phyloP scores from a whole-genome alignment of 2,797 vertebrate genomes.

The Typhlichthys subterraneus region DNA sequence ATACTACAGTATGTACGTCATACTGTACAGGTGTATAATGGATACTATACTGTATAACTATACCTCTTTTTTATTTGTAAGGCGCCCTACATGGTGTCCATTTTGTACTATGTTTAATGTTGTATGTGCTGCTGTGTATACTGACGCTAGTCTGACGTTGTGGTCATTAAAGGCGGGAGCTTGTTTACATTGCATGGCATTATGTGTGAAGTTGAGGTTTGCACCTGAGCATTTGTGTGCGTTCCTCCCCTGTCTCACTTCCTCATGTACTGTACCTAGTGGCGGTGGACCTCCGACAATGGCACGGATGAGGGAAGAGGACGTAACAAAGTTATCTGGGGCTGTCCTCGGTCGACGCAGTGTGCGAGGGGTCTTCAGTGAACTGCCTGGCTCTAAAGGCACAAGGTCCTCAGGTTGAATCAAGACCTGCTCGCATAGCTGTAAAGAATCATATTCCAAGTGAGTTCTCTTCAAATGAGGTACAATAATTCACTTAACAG shows the following conservation, averaged over 20 bases:
- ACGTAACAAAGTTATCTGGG: conserved; percentile 72
- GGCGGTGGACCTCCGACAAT: conserved; percentile 48
- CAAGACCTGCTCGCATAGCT: conserved; percentile 35
- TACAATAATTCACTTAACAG: too few species aligned
- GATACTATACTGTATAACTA: too few species aligned
- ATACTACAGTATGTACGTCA: too few species aligned
- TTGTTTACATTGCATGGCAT: too few species aligned
- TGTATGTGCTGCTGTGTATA: too few species aligned
- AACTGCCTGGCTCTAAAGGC: conserved; percentile 64
- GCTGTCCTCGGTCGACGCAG: conserved; percentile 59
- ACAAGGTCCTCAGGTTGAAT: conserved; percentile 73
- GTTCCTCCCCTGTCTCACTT: background rate
- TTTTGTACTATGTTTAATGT: too few species aligned
- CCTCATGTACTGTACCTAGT: conserved; percentile 79
- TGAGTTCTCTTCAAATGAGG: too few species aligned
- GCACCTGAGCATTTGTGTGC: background rate
- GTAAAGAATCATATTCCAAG: background rate
- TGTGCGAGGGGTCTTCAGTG: conserved; percentile 67
- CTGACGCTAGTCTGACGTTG: background rate
- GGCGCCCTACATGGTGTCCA: too few species aligned
- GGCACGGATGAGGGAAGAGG: conserved; percentile 79
- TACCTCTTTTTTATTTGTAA: too few species aligned
- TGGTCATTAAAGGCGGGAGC: too few species aligned
- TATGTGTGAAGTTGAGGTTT: too few species aligned
- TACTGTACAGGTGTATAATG: too few species aligned